Evolutionary conservation across 2,797 vertebrate genomes (phyloP).

Genomic region (Myotis planiceps): DNA sequence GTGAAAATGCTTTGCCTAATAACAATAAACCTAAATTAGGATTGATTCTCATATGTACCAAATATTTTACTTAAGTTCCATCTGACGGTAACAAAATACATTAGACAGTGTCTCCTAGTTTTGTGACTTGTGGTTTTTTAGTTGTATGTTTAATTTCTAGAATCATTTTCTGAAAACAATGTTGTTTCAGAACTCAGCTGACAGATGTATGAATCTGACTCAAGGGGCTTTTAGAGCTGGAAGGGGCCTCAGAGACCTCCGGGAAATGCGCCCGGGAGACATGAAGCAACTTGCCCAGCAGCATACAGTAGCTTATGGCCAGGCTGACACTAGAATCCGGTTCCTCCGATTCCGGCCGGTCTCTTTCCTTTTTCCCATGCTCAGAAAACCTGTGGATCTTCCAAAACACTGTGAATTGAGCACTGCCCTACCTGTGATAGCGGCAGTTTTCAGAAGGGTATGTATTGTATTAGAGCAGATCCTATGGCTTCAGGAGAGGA

Average conservation of each 20-base stretch:
- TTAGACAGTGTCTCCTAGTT: background rate
- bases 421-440: no score
- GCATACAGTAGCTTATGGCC: background rate
- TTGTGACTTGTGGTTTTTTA: background rate
- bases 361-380: background rate
- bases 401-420: background rate
- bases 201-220: background rate
- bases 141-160: background rate
- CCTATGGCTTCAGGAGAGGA: background rate
- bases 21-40: background rate
- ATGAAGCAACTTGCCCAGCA: constrained; percentile 10
- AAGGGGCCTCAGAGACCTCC: background rate
- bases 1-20: background rate
- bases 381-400: background rate
- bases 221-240: background rate
- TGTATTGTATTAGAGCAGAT: background rate
- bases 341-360: background rate
- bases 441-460: background rate
- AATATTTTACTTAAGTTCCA: background rate
- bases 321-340: background rate
- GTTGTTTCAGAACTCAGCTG: background rate
- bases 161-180: background rate
- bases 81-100: background rate
- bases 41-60: no score
- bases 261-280: background rate